A percentile compares a stretch with the other conserved stretches of the same genome.
Evolutionary conservation across 2,888 invertebrate species (phyloP).

Genomic region (Polyommatus icarus): DNA sequence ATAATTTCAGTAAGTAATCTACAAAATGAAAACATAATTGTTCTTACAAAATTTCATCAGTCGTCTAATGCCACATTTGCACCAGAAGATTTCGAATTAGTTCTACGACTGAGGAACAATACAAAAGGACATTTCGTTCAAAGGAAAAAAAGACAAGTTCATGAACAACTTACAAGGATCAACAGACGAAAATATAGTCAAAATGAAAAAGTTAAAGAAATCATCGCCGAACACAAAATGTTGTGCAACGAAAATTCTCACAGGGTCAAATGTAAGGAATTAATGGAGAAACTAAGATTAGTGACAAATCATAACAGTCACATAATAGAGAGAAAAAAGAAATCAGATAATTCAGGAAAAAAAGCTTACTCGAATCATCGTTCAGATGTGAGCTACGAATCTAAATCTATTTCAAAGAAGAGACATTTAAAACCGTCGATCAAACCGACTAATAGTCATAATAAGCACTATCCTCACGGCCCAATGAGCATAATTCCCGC

Average conservation of each 20-base stretch:
- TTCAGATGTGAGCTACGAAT: neutral
- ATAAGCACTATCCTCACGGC: neutral
- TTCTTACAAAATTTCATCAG: constrained; percentile 54
- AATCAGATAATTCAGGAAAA: constrained; percentile 5
- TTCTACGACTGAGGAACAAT: constrained; percentile 53
- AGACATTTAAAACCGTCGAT: neutral
- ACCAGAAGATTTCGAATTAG: constrained; percentile 52
- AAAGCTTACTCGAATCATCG: constrained; percentile 1
- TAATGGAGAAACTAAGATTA: constrained; percentile 55
- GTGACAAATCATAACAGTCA: constrained; percentile 44
- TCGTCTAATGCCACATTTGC: constrained; percentile 53
- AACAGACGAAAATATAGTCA: constrained; percentile 46
- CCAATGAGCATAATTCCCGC: constrained; percentile 9
- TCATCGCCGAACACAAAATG: constrained; percentile 58
- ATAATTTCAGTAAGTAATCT: constrained; percentile 43
- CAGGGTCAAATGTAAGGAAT: constrained; percentile 58
- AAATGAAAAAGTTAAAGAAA: constrained; percentile 55
- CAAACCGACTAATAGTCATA: neutral
- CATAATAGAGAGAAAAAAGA: neutral
- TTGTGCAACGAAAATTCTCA: constrained; percentile 56
- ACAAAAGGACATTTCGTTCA: constrained; percentile 41
- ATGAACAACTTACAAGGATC: constrained; percentile 8
- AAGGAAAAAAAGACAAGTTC: constrained; percentile 52
- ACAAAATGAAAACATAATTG: constrained; percentile 56
- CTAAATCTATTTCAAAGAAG: neutral